Base-by-base conservation (phyloP, 2,113 vertebrate genomes). In the Ptychochromis oligacanthus region DNA sequence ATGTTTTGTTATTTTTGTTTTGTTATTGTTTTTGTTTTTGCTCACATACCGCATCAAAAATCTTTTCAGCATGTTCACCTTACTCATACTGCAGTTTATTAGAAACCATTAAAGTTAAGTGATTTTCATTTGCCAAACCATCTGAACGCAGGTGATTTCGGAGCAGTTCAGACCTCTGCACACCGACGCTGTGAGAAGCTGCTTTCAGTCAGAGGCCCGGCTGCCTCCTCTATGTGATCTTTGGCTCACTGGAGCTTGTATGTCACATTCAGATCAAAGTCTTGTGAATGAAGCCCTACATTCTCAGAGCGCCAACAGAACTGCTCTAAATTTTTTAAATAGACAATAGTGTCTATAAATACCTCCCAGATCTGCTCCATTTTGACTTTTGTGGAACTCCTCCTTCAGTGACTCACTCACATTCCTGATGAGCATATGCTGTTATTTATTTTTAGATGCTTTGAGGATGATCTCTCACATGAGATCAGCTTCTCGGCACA, bases 271-370 rank as follows among this genome's bases (percentile, higher is more conserved):
- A 52, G 58, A 89, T 85, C 72, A 85, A 85, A 84, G 75, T 83
- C 13, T 84, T 77, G 22, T 85, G 74, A 91, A 79, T 83, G 78
- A 86, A 85, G 89, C 26, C 79, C 84, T 61, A 83, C 83, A 82
- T 92, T 91, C 81, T 61, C 55, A 17, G 83, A 84, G 49, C 59
- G 75, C 75, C 79, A 86, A 79, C 82, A 89, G 74, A 83, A 18
- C 60, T 89, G 89, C 86, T 92, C 91, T 76, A 86, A 92, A 93
- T 94, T 77, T 89, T 89, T 93, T 86, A 93, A 93, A 95, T 92
- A 91, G 92, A 89, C 40, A 55, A 46, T 52, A 75, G 77, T 59
- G 40, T 72, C 92, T 94, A 95, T 92, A 92, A 93, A 96, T 94
- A 95, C 85, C 56, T 34, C 4, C 49, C 20, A 64, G 80, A 77